Conservation (phyloP, 1,140 invertebrate species). For the Dendrolimus kikuchii region DNA sequence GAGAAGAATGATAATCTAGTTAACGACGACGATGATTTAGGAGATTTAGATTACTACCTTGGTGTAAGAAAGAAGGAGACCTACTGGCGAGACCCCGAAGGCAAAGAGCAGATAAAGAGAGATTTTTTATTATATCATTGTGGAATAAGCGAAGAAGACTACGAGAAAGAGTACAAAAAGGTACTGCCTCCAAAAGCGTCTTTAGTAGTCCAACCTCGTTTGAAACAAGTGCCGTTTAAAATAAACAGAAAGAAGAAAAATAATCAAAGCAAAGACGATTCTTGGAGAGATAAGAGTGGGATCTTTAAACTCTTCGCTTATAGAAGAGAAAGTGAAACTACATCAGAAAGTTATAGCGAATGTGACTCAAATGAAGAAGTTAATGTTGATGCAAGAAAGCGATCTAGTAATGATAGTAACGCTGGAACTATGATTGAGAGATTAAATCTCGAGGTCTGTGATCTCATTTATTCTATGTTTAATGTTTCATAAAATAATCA, state of each 20-base stretch:
- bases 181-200: conserved; percentile 25
- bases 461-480: too few species aligned
- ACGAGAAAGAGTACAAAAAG: conserved; percentile 51
- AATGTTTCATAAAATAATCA: too few species aligned
- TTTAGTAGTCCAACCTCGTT: conserved; percentile 32
- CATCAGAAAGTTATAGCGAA: conserved; percentile 62
- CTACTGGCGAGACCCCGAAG: conserved; percentile 56
- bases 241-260: conserved; percentile 51
- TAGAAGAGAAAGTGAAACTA: conserved; percentile 47
- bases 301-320: conserved; percentile 60
- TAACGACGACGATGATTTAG: conserved; percentile 33
- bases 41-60: conserved; percentile 53
- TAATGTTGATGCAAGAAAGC: conserved; percentile 9
- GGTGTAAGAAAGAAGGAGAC: conserved; percentile 48
- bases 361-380: conserved; percentile 38
- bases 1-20: conserved; percentile 17
- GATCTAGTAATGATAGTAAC: conserved; percentile 7
- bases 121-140: conserved; percentile 62
- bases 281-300: conserved; percentile 49
- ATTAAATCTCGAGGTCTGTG: background rate
- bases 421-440: conserved; percentile 15
- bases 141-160: conserved; percentile 56
- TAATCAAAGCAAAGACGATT: conserved; percentile 47
- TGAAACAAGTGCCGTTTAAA: conserved; percentile 62
- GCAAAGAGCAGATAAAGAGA: conserved; percentile 56